Percentiles rank a stretch among this genome's conserved stretches.
These are phyloP conservation scores for Gymnodraco acuticeps DNA, from an alignment of 2,797 vertebrate genomes.

Conservation along the genomic window DNA sequence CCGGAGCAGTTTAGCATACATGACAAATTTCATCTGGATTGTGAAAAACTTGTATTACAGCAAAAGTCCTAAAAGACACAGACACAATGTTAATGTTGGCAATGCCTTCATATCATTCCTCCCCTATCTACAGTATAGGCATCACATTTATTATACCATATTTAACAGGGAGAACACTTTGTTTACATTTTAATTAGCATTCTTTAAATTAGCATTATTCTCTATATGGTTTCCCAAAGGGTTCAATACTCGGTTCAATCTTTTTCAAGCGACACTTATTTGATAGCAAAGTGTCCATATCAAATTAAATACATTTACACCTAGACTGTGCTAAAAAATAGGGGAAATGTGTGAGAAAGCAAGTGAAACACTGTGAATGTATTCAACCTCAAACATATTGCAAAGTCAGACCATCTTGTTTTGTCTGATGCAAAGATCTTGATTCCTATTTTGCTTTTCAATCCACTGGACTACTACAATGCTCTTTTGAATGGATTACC, in stretches of 20 bases:
- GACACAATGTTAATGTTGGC: background rate
- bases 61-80: background rate
- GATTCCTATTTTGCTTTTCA: constrained; percentile 14
- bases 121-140: background rate
- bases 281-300: background rate
- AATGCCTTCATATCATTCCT: background rate
- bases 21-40: background rate
- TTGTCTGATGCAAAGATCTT: constrained; percentile 9
- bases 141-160: background rate
- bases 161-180: background rate
- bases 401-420: constrained; percentile 6
- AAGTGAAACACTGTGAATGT: background rate
- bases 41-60: background rate
- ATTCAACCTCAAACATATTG: background rate
- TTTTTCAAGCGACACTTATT: background rate
- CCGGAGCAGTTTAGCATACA: background rate
- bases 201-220: background rate
- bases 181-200: background rate
- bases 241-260: background rate
- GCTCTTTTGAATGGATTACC: constrained; percentile 14
- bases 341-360: background rate
- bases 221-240: background rate
- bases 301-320: no score
- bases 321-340: background rate
- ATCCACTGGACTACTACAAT: constrained; percentile 18